Base-by-base conservation (phyloP, 2,888 invertebrate species). In the Caenorhabditis drosophilae region DNA sequence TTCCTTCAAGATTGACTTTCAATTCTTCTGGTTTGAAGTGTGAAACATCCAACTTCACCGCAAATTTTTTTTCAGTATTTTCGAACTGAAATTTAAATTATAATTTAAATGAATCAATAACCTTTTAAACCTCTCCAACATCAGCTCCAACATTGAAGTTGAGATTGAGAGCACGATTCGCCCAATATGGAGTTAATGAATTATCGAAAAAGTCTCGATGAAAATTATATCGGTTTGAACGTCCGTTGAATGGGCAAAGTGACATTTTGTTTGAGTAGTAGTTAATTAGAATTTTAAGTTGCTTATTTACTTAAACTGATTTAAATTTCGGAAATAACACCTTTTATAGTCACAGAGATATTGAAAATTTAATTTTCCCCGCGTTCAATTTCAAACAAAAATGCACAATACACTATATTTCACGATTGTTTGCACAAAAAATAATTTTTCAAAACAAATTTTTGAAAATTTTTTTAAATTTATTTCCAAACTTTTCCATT, bases 11-110 rank as follows among this genome's bases (percentile, higher is more conserved):
- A 27, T 64, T 63, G 56, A 73, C 61, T 48, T 64, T 70, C 26
- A 73, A 47, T 53, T 73, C 70, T 41, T 73, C 69, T 16, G 72
- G 72, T 46, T 61, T 67, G 63, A 67, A 70, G n/a, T 57, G 55
- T 15, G 50, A 36, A 20, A 70, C 70, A 23, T 70, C 63, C 36
- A 70, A 49, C 20, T 53, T 56, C 47, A 70, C 60, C n/a, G 53
- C 55, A 45, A 67, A 70, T 56, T 62, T 59, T 23, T 59, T 42
- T 11, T 46, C 51, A 41, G 40, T 60, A 45, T 69, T 57, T 34
- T 53, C 52, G 31, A 64, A 52, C 51, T 63, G 31, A 31, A 31
- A 31, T n/a, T n/a, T n/a, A n/a, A n/a, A n/a, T n/a, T n/a, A n/a
- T n/a, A n/a, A 31, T n/a, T 51, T 34, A 26, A n/a, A 4, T 15